Base-by-base conservation (phyloP, 2,888 invertebrate genomes). In the Acanthoscelides obtectus region DNA sequence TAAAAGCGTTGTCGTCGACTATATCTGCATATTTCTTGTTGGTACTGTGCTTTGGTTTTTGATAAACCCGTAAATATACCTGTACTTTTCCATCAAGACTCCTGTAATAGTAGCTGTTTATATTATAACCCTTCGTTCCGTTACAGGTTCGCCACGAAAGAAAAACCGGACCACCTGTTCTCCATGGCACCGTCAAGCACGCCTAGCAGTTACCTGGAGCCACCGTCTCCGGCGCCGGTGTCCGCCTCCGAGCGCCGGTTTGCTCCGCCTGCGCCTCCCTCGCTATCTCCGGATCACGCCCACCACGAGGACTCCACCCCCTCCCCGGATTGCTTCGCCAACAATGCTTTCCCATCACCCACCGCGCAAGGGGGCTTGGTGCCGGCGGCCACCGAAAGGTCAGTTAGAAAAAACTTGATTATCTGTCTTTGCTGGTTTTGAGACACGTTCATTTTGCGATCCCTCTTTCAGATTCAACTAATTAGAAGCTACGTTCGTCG, bases 271-370 rank as follows among this genome's bases (percentile, higher is more conserved):
- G 90, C 91, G 80, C 66, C 8, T 5, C 45, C 90, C 90, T 82
- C n/a, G n/a, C 85, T 91, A 80, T 90, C 90, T 81, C 80, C 73
- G 66, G 77, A 74, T 12, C 73, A 74, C 65, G 74, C 79, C 22
- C 45, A 45, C 22, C 45, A 45, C 45, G 45, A 45, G 12, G 45
- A 45, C 45, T 45, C 45, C 45, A 66, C 66, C 63, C 90, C 81
- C 64, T 86, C 89, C 87, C 89, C 88, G 84, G 90, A 88, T 85
- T 89, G 88, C 84, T 89, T 87, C 86, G 87, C 88, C 84, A 88
- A 85, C 86, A 88, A 84, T 73, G 81, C 84, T 20, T 84, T 85
- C 76, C 84, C 86, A 64, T 88, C 89, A 75, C 89, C 86, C n/a
- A 83, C 84, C 27, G 79, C 82, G 69, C 83, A 85, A 74, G 84